A percentile compares a stretch with the other conserved stretches of the same genome.
phyloP scores from a whole-genome alignment of 2,113 vertebrate genomes.

The Chionis minor region DNA sequence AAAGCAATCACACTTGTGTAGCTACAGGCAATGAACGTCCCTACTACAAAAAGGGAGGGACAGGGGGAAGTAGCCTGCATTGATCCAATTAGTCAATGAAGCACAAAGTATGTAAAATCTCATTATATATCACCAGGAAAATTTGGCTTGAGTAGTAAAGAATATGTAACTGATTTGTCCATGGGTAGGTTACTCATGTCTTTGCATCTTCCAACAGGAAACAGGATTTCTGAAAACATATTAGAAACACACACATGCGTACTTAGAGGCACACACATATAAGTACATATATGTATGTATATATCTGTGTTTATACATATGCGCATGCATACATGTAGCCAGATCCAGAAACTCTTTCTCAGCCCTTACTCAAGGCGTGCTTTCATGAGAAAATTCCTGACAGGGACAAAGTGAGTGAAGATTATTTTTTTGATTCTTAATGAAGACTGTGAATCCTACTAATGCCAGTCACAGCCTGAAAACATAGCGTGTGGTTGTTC shows the following conservation, averaged over 20 bases:
- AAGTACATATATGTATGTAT: rapidly evolving
- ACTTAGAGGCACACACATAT: not conserved
- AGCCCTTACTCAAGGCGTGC: not conserved
- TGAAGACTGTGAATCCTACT: not conserved
- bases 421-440: not conserved
- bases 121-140: conserved; percentile 21
- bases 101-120: conserved; percentile 57
- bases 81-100: conserved; percentile 60
- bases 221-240: not conserved
- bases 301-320: rapidly evolving
- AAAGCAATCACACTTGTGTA: conserved; percentile 45
- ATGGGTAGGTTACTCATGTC: not conserved
- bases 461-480: not conserved
- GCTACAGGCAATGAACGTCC: conserved; percentile 70
- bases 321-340: rapidly evolving
- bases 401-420: not conserved
- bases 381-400: not conserved
- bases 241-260: not conserved
- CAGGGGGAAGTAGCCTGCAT: conserved; percentile 27
- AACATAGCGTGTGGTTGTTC: not conserved
- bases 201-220: conserved; percentile 32
- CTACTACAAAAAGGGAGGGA: conserved; percentile 38
- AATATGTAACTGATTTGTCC: conserved; percentile 33
- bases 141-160: conserved; percentile 46
- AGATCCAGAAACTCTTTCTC: not conserved